Evolutionary conservation across 1,140 invertebrate species (phyloP).

Genomic region (Drosophila kepulauana): DNA sequence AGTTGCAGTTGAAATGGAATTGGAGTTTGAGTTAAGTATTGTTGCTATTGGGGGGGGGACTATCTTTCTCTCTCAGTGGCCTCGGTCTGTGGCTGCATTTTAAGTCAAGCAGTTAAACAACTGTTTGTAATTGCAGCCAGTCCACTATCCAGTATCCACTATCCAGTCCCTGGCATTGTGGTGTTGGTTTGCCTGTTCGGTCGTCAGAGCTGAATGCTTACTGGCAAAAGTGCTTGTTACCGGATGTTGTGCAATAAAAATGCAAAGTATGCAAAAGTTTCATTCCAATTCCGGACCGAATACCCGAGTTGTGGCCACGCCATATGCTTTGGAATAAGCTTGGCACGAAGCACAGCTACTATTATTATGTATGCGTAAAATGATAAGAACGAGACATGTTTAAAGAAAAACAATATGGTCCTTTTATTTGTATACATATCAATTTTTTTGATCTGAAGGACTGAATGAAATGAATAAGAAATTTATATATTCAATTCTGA

Average conservation of each 20-base stretch:
- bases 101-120: slow-evolving; percentile 81
- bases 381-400: slow-evolving; percentile 19
- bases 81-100: slow-evolving; percentile 53
- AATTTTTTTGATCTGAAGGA: no score
- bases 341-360: neutral
- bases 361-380: slow-evolving; percentile 7
- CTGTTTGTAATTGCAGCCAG: slow-evolving; percentile 75
- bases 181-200: slow-evolving; percentile 44
- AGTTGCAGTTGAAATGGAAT: neutral
- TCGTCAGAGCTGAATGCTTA: slow-evolving; percentile 64
- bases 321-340: slow-evolving; percentile 6
- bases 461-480: no score
- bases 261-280: slow-evolving; percentile 74
- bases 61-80: slow-evolving; percentile 4
- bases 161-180: slow-evolving; percentile 46
- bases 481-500: no score
- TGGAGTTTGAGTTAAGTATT: neutral
- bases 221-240: slow-evolving; percentile 67
- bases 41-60: slow-evolving; percentile 9
- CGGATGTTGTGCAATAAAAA: slow-evolving; percentile 82
- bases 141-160: slow-evolving; percentile 29
- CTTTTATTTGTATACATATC: no score
- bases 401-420: neutral
- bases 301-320: slow-evolving; percentile 4
- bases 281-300: slow-evolving; percentile 15